Conservation (phyloP, 1,140 invertebrate species). For the Coelopa frigida region DNA sequence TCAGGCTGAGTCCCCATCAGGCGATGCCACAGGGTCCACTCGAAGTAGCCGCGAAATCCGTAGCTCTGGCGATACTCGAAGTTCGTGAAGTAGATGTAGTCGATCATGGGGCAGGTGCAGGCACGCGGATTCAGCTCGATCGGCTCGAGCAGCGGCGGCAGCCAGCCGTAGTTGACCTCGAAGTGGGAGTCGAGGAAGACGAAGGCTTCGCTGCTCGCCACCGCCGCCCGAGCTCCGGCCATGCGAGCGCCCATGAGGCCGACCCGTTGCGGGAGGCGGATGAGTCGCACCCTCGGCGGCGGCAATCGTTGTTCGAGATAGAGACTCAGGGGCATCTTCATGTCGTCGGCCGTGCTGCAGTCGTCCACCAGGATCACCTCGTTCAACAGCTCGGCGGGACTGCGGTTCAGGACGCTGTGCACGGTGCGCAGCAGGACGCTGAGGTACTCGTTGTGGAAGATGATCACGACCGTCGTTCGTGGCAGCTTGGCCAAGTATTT, state of each 20-base stretch:
- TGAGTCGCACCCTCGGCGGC: constrained; percentile 57
- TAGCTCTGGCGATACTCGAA: constrained; percentile 73
- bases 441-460: constrained; percentile 88
- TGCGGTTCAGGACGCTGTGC: constrained; percentile 69
- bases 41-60: constrained; percentile 66
- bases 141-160: constrained; percentile 85
- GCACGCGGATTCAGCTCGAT: constrained; percentile 75
- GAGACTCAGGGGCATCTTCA: constrained; percentile 63
- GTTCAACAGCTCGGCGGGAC: constrained; percentile 67
- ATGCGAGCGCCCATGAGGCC: constrained; percentile 80
- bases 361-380: constrained; percentile 89
- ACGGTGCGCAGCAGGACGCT: constrained; percentile 74
- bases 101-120: constrained; percentile 88
- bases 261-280: constrained; percentile 62
- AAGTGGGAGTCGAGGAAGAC: constrained; percentile 89
- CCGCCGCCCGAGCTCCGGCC: constrained; percentile 71
- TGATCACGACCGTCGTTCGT: constrained; percentile 76
- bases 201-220: constrained; percentile 60
- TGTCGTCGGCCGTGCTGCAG: constrained; percentile 62
- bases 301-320: constrained; percentile 61
- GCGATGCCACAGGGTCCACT: constrained; percentile 78
- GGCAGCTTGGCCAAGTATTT: constrained; percentile 67
- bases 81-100: constrained; percentile 68
- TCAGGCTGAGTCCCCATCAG: constrained; percentile 62
- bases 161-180: constrained; percentile 87